These are phyloP conservation scores for Hycleus phaleratus DNA, from an alignment of 1,140 invertebrate species.

Conservation along the genomic window DNA sequence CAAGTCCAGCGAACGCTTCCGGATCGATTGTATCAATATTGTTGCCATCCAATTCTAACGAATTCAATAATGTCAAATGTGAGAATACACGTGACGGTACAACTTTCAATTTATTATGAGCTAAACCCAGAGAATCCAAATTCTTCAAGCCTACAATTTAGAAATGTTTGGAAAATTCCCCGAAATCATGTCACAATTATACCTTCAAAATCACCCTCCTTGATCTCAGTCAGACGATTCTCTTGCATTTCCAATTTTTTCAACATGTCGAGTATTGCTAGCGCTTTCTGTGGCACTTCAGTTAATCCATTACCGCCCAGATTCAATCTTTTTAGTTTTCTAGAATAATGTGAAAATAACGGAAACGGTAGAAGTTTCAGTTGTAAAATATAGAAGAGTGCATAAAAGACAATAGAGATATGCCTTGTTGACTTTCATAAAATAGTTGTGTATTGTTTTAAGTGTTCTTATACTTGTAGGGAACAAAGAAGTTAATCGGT, in stretches of 20 bases:
- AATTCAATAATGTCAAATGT: constrained; percentile 69
- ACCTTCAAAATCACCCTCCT: constrained; percentile 80
- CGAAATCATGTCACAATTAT: constrained; percentile 8
- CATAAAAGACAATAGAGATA: no score
- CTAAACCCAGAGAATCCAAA: constrained; percentile 73
- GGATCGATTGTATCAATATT: constrained; percentile 69
- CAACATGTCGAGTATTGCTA: constrained; percentile 67
- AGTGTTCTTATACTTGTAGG: no score
- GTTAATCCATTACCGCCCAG: constrained; percentile 75
- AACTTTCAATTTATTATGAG: constrained; percentile 71
- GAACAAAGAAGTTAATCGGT: no score
- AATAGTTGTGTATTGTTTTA: no score
- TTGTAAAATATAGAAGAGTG: no score
- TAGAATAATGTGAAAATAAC: constrained; percentile 39
- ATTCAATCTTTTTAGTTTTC: constrained; percentile 77
- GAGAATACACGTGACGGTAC: constrained; percentile 73
- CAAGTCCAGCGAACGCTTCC: constrained; percentile 73
- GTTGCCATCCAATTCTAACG: constrained; percentile 79
- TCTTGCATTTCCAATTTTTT: constrained; percentile 83
- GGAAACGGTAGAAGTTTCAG: no score
- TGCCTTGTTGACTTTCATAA: no score
- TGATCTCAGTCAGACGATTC: constrained; percentile 67
- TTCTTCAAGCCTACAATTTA: constrained; percentile 56
- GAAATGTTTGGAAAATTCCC: background rate
- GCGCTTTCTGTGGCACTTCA: constrained; percentile 65